Evolutionary conservation across 1,140 invertebrate genomes (phyloP), one percentile per base, ranked within the genome.

Genomic region (Kradibia gibbosae): DNA sequence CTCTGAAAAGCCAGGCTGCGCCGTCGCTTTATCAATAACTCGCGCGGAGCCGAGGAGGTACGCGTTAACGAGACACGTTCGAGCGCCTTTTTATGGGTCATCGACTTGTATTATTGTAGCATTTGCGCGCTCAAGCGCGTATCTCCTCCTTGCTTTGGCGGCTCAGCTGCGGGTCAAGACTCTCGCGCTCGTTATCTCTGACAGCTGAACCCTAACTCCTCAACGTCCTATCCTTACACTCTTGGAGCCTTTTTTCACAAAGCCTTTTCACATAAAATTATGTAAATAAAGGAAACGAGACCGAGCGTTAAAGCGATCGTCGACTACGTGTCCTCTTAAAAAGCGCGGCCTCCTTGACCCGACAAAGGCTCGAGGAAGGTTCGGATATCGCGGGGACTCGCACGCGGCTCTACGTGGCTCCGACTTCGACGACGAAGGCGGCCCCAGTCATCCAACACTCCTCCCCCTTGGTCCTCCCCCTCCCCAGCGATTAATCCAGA

Each of bases 1-100:
- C 72, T 81, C 72, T 36, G 74, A 45, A 62, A 76, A 76, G 20
- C 65, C 39, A 48, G 39, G n/a, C 36, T n/a, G 10, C 62, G 36
- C 8, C 67, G 25, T n/a, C n/a, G 4, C 42, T 72, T 67, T 67
- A 67, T 67, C 62, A 67, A 39, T 67, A 20, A 36, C 62, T 39
- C n/a, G 36, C 31, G 60, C 60, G 22, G 11, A 20, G 34, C 1
- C 60, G 10, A 53, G 10, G 50, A 53, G 5, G 20, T 20, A 4
- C 42, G 13, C 5, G 15, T 20, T 11, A 53, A 53, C 50, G 10
- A 22, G 22, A 53, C 15, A 20, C 50, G 50, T 20, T 53, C 50
- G 3, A 53, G 50, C 50, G 11, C 3, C 2, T 10, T 67, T 67
- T 67, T 67, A 67, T 39, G 36, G 62, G 34, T 67, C 36, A n/a